Base-by-base conservation (phyloP, 2,113 vertebrate species). In the Dicerorhinus sumatrensis region DNA sequence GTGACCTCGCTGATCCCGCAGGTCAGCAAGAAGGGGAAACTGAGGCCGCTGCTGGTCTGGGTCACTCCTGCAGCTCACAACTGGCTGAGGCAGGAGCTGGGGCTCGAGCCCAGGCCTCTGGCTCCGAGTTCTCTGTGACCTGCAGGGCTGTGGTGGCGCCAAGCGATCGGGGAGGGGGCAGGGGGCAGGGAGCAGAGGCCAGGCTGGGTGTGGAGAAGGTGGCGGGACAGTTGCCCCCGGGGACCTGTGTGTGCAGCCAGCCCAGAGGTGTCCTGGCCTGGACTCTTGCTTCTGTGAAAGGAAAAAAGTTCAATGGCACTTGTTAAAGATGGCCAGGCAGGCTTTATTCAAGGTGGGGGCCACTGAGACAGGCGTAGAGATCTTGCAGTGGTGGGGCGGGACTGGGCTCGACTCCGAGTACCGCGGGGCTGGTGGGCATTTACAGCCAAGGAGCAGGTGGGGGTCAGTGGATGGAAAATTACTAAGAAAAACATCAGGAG, bases 221-320 rank as follows among this genome's bases (percentile, higher is more conserved):
- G 7, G 23, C 2, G 11, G 60, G 72, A 27, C 62, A 2, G 36
- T 3, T 9, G 21, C 13, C 17, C 58, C 10, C 51, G 14, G 36
- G n/a, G n/a, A 20, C 77, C 58, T 6, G 0, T 12, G 8, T 4
- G 48, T 29, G 54, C 0, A 13, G 11, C 23, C 0, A 16, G 27
- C 2, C 0, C 79, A n/a, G 17, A 4, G 21, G 76, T 27, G 69
- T 36, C 27, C 51, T 2, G 27, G 75, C 12, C 23, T 25, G 42
- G 77, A 58, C 27, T 31, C 42, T 63, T 3, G 8, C 1, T 5
- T 31, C 48, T 31, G 72, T 25, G 17, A 10, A 81, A 39, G 36
- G 8, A 39, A 48, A 36, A 60, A 39, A 4, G 2, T 36, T 23
- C 77, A 51, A 20, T 8, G 77, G 1, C 7, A 2, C 21, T 58